Evolutionary conservation across 2,113 vertebrate genomes (phyloP), one percentile per base, ranked within the genome.

Genomic region (Pontoporia blainvillei): DNA sequence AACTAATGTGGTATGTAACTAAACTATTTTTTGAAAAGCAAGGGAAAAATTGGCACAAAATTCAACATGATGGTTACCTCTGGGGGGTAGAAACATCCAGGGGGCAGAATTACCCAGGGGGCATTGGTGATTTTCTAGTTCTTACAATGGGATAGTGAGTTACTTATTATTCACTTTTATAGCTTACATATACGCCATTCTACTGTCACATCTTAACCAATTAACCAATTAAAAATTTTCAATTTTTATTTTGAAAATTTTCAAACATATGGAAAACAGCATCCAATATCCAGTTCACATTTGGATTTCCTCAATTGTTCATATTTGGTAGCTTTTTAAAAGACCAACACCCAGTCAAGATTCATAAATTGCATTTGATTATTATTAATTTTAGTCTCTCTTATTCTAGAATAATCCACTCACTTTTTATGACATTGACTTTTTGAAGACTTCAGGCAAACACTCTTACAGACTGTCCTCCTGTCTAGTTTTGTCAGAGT

Each of bases 61-160:
- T 66, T 66, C 14, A 18, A 57, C 41, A 21, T 0, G 8, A 3
- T 9, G 9, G 10, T 82, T 2, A 6, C 25, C 5, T 46, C 18
- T 0, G 4, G 2, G 1, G 1, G 1, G 49, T 11, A 20, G 67
- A 39, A 11, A 23, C 49, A 52, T 52, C 49, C 49, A 52, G 4
- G 1, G 1, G 2, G 49, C 8, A 20, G 67, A n/a, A 15, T 18
- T 11, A 41, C 8, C 11, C 31, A 11, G 27, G 41, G 21, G 23
- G 2, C 76, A 10, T 3, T n/a, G 34, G 27, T 3, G 12, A 31
- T 4, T 46, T 34, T 49, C 34, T 5, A 62, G 78, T 27, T n/a
- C 21, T 76, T 54, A 31, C 1, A 15, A 5, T 6, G 20, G 20
- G 67, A 3, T 15, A 23, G 23, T 23, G 21, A 8, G 27, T 59